Base-by-base conservation (phyloP, 2,797 vertebrate genomes). In the Eurystomus glaucurus region DNA sequence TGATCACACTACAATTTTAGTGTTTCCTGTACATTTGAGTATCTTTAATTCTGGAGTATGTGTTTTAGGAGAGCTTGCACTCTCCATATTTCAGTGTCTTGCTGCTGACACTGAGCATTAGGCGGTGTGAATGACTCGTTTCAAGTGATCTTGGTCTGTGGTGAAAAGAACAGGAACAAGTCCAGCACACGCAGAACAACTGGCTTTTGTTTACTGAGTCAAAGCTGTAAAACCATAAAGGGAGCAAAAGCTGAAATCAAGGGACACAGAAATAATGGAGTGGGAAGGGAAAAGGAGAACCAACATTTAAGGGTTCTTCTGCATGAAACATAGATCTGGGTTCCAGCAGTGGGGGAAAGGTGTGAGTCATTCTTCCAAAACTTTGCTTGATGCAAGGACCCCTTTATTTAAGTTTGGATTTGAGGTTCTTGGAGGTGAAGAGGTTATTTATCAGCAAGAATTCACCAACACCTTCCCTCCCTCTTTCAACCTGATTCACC, bases 151-250 rank as follows among this genome's bases (percentile, higher is more conserved):
- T 96, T 94, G 91, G 92, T 91, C 86, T 95, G 87, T 82, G 92
- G 91, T 94, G 90, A 89, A 85, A 93, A 83, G 90, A 94, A 66
- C 77, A 96, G 93, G 91, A 95, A 78, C 58, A 81, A 74, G 85
- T 96, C 93, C 95, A 98, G 90, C 39, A 61, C 84, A 94, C 37
- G 16, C 93, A 97, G 94, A 96, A 96, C 85, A 97, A 88, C 92
- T 66, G 74, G 26, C 94, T 97, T 95, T 91, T 98, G 93, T 98
- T 97, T 97, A 92, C 80, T 21, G 61, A 97, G 90, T 95, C 85
- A 86, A 85, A 95, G 75, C 92, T 96, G 82, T 93, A 97, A 97
- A 98, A 95, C 84, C 65, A 3, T 88, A 90, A 90, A 91, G 82
- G 77, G 75, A 95, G n/a, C 61, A 96, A 96, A 90, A 94, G 71